A percentile compares a stretch with the other conserved stretches of the same genome.
These are phyloP conservation scores for Syngnathus acus DNA, from an alignment of 2,797 vertebrate species.

Conservation along the genomic window DNA sequence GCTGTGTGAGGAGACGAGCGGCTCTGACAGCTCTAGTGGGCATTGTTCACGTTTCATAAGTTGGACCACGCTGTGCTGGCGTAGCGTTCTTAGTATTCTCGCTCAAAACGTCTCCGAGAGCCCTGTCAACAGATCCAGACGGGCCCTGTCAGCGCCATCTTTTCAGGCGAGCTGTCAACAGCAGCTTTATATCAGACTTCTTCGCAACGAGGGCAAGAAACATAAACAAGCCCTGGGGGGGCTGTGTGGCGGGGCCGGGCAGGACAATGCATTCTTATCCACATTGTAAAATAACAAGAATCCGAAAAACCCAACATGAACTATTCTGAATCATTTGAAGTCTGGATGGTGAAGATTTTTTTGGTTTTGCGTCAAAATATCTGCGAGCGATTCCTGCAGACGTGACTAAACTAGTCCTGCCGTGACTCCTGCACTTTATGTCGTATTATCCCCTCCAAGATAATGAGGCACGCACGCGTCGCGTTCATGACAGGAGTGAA, in stretches of 20 bases:
- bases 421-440: slow-evolving; percentile 43
- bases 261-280: slow-evolving; percentile 19
- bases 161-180: slow-evolving; percentile 61
- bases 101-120: slow-evolving; percentile 41
- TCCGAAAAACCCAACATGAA: slow-evolving; percentile 7
- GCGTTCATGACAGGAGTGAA: slow-evolving; percentile 37
- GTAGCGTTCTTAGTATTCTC: slow-evolving; percentile 32
- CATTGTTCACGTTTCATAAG: slow-evolving; percentile 29
- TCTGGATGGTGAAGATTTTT: slow-evolving; percentile 13
- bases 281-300: slow-evolving; percentile 21
- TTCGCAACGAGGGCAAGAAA: slow-evolving; percentile 44
- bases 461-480: slow-evolving; percentile 46
- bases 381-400: slow-evolving; percentile 28
- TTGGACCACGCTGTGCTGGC: slow-evolving; percentile 23
- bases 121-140: slow-evolving; percentile 60
- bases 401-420: slow-evolving; percentile 47
- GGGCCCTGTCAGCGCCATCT: slow-evolving; percentile 60
- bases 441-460: slow-evolving; percentile 40
- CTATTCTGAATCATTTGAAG: slow-evolving; percentile 16
- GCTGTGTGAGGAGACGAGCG: slow-evolving; percentile 25
- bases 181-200: slow-evolving; percentile 57
- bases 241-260: neutral
- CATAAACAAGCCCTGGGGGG: slow-evolving; percentile 52
- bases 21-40: slow-evolving; percentile 31
- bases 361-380: slow-evolving; percentile 30